Evolutionary conservation across 2,113 vertebrate genomes (phyloP).

Genomic region (Peromyscus leucopus): DNA sequence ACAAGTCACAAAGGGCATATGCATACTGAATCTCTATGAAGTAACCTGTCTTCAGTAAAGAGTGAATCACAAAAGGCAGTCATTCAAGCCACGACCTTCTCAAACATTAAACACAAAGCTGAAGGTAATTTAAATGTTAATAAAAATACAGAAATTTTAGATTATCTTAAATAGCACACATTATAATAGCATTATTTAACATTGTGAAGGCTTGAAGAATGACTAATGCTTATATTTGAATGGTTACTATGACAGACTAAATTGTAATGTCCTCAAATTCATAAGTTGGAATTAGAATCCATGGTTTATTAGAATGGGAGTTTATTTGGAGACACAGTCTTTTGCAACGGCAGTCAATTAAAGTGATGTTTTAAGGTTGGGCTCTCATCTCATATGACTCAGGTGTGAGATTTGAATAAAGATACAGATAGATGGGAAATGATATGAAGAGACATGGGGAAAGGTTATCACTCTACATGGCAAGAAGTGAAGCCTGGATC

Average conservation of each 20-base stretch:
- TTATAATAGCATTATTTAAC: not conserved
- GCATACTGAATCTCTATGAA: not conserved
- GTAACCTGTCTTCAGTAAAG: not conserved
- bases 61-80: not conserved
- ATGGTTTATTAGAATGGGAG: not conserved
- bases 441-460: not conserved
- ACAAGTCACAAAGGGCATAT: not conserved
- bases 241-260: not conserved
- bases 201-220: not conserved
- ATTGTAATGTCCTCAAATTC: not conserved
- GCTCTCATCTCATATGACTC: not conserved
- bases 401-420: not conserved
- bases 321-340: not conserved
- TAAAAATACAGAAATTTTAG: not conserved
- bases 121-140: conserved; percentile 2
- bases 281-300: not conserved
- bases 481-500: not conserved
- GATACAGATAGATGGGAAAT: not conserved
- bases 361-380: not conserved
- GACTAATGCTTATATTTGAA: conserved; percentile 26
- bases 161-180: not conserved
- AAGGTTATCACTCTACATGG: not conserved
- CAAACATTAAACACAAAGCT: conserved; percentile 21
- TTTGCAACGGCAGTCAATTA: not conserved
- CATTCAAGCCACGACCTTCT: not conserved